Base-by-base conservation (phyloP, 2,888 invertebrate genomes). In the Ophioninae sp. region DNA sequence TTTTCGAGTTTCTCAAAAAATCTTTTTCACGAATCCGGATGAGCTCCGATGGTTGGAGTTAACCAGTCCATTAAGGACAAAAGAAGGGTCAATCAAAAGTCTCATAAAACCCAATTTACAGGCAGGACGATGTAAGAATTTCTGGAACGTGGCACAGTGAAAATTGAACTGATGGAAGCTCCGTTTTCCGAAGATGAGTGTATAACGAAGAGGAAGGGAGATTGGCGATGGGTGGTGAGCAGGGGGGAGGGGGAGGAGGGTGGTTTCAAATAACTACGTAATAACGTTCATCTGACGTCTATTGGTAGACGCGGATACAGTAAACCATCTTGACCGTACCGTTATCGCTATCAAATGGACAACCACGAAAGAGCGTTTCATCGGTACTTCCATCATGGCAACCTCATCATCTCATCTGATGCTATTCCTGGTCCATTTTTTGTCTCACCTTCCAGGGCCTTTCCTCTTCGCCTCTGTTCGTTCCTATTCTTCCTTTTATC, bases 341-440 rank as follows among this genome's bases (percentile, higher is more conserved):
- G 79, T 84, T 84, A 79, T 82, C 79, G 72, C 82, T 73, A 68
- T 79, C 74, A 72, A 81, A 84, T 84, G 67, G 75, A 81, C 79
- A 84, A 76, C 81, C 51, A 51, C 51, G 51, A 51, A 51, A 51
- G 51, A 51, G 51, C 51, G 51, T 51, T 79, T 81, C 80, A 71
- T 85, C 65, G 56, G 79, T 61, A 58, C 79, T 79, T 84, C 73
- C 81, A 81, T 84, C 84, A 79, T 80, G 79, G 73, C 76, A 61
- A 77, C 74, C 82, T 79, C 79, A 71, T 74, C 82, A 64, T 63
- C 81, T 63, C 67, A 37, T 64, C 74, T 74, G 68, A 59, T 64
- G 76, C 58, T 59, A 51, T 51, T 51, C 17, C 17, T 51, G 17
- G 17, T 63, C 41, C 63, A 68, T 58, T 13, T 13, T 51, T 10